Conservation (phyloP, 2,888 invertebrate genomes). For the Lasioglossum calceatum region DNA sequence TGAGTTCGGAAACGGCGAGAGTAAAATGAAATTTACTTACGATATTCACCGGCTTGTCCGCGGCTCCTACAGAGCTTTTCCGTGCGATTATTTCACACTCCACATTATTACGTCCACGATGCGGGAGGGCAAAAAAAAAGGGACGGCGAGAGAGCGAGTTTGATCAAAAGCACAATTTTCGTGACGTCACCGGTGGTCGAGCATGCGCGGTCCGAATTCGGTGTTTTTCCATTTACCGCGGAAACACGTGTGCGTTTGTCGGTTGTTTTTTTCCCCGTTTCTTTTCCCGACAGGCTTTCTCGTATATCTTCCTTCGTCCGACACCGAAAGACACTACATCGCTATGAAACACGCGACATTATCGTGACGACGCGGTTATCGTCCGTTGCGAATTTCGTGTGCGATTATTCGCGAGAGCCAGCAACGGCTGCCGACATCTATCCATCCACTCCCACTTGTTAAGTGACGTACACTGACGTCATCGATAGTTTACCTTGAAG, state of each 20-base stretch:
- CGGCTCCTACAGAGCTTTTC: slow-evolving; percentile 58
- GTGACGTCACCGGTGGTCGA: slow-evolving; percentile 83
- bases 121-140: slow-evolving; percentile 49
- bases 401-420: slow-evolving; percentile 79
- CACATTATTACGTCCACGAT: slow-evolving; percentile 73
- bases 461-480: slow-evolving; percentile 84
- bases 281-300: slow-evolving; percentile 1
- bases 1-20: slow-evolving; percentile 69
- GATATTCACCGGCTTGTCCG: slow-evolving; percentile 65
- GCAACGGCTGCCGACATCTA: slow-evolving; percentile 79
- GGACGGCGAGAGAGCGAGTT: slow-evolving; percentile 63
- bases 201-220: slow-evolving; percentile 83
- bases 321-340: slow-evolving; percentile 68
- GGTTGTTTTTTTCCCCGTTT: slow-evolving; percentile 44
- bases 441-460: slow-evolving; percentile 84
- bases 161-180: slow-evolving; percentile 83
- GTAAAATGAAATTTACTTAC: slow-evolving; percentile 74
- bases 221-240: slow-evolving; percentile 83
- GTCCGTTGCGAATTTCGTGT: slow-evolving; percentile 74
- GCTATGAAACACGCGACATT: slow-evolving; percentile 75
- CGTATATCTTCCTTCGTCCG: not conserved
- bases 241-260: slow-evolving; percentile 76
- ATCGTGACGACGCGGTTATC: slow-evolving; percentile 72
- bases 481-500: slow-evolving; percentile 85
- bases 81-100: slow-evolving; percentile 74